Percentiles rank a stretch among this genome's conserved stretches.
Evolutionary conservation across 2,113 vertebrate genomes (phyloP).

Genomic region (Micromys minutus): DNA sequence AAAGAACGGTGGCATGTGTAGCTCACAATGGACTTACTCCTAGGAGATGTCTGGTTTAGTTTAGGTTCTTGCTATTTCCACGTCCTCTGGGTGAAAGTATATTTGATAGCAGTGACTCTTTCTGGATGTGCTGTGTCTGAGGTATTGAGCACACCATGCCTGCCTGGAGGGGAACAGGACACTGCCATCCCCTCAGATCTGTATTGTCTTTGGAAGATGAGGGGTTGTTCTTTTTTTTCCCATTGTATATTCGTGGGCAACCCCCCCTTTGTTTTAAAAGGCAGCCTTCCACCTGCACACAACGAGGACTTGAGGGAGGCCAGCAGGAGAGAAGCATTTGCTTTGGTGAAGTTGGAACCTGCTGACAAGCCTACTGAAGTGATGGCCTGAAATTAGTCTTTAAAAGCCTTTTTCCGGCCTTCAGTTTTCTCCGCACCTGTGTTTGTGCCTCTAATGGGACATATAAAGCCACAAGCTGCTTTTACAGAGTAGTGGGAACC

Average conservation of each 20-base stretch:
- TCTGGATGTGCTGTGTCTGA: background rate
- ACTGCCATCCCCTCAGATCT: background rate
- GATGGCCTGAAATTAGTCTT: background rate
- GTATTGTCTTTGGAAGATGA: background rate
- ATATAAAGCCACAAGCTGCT: background rate
- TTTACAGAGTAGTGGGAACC: background rate
- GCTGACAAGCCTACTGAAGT: background rate
- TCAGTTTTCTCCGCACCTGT: background rate
- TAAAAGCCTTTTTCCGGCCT: slow-evolving; percentile 25
- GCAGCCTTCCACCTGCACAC: too few relatives aligned
- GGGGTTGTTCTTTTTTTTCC: background rate
- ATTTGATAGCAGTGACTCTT: slow-evolving; percentile 1
- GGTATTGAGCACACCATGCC: background rate
- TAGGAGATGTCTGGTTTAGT: background rate
- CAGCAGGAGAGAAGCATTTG: slow-evolving; percentile 19
- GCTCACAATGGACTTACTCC: background rate
- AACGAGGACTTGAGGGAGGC: background rate
- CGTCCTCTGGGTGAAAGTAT: background rate
- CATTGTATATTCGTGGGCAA: background rate
- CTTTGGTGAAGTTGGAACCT: slow-evolving; percentile 9
- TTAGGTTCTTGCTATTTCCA: background rate
- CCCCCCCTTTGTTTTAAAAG: too few relatives aligned
- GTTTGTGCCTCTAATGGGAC: background rate
- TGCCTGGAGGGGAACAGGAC: slow-evolving; percentile 7
- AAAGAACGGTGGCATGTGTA: slow-evolving; percentile 42